Conservation (phyloP, 2,888 invertebrate genomes). For the Pristionchus japonicus region DNA sequence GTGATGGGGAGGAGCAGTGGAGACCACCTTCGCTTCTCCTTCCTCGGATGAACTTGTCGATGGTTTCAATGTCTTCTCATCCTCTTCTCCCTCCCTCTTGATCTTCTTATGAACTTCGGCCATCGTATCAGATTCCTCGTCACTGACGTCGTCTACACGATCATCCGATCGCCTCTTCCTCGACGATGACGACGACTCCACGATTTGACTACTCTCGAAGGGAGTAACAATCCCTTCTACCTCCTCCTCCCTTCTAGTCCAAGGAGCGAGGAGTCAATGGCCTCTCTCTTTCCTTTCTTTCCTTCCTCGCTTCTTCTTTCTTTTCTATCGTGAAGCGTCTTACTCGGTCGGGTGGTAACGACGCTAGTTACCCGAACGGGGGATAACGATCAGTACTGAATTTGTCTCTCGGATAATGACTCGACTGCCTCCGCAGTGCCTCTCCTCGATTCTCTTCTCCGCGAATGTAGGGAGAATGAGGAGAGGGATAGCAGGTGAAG, state of each 20-base stretch:
- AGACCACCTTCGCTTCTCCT: neutral
- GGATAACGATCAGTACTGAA: neutral
- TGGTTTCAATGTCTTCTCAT: neutral
- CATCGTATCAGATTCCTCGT: neutral
- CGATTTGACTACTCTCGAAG: neutral
- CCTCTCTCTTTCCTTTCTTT: slow-evolving; percentile 21
- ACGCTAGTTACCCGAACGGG: slow-evolving; percentile 24
- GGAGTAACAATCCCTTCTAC: neutral
- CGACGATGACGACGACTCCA: slow-evolving; percentile 22
- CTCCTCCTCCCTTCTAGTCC: slow-evolving; percentile 1
- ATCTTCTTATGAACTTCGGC: slow-evolving; percentile 30
- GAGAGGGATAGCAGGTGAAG: neutral
- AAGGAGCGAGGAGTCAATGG: slow-evolving; percentile 15
- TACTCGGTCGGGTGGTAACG: slow-evolving; percentile 19
- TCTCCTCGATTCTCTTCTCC: neutral
- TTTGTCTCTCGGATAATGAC: neutral
- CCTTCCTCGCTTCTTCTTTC: slow-evolving; percentile 17
- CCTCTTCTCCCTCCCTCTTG: slow-evolving; percentile 20
- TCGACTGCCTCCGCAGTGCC: neutral
- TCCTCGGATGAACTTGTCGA: slow-evolving; percentile 15
- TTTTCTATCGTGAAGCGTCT: slow-evolving; percentile 25
- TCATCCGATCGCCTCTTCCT: neutral
- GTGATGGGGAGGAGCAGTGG: slow-evolving; percentile 37
- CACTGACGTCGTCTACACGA: neutral
- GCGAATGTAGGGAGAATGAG: neutral